Conservation (phyloP, 2,113 vertebrate species). For the Emydura subglobosa region DNA sequence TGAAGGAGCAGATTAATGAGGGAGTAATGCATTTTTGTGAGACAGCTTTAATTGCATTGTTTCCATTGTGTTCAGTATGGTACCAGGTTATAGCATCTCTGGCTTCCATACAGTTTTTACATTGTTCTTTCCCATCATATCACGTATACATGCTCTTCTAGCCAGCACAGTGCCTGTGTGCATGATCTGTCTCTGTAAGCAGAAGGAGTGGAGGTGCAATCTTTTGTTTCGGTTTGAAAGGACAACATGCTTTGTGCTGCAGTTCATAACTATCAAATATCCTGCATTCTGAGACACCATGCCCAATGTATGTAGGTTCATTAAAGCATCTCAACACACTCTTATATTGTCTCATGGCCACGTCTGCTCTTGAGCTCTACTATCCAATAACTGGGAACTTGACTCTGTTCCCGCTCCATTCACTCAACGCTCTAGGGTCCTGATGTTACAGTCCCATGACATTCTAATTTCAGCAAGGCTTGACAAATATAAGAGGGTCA, state of each 20-base stretch:
- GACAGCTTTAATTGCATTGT: background rate
- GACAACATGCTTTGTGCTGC: background rate
- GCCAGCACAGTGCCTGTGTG: background rate
- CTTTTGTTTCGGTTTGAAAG: conserved; percentile 6
- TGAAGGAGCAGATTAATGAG: background rate
- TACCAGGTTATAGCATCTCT: background rate
- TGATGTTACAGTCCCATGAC: background rate
- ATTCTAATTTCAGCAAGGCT: background rate
- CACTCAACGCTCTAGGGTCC: background rate
- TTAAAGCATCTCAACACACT: background rate
- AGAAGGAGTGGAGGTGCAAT: background rate
- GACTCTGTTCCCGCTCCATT: background rate
- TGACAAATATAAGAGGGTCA: background rate
- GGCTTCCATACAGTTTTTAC: background rate
- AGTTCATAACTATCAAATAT: background rate
- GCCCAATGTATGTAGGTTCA: background rate
- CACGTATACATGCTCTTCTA: background rate
- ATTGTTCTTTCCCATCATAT: background rate
- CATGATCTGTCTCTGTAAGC: background rate
- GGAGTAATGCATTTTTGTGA: background rate
- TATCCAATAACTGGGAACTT: background rate
- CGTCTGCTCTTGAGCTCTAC: background rate
- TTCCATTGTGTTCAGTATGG: conserved; percentile 2
- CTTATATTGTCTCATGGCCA: background rate
- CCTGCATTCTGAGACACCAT: background rate